Conservation (phyloP, 1,140 invertebrate genomes). For the Lepidotrigona ventralis region DNA sequence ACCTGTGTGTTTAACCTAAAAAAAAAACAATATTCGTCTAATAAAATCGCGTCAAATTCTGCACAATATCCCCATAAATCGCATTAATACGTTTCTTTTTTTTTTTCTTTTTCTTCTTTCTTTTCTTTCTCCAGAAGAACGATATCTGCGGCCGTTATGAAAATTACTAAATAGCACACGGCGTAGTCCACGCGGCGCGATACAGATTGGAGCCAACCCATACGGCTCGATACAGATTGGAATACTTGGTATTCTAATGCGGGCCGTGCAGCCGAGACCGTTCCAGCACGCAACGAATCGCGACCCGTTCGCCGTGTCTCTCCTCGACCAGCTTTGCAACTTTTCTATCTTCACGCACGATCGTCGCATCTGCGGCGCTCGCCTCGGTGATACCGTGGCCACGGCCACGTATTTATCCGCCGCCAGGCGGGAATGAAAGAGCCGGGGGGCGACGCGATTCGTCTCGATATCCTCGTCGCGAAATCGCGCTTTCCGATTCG, state of each 20-base stretch:
- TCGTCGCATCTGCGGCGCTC: conserved; percentile 62
- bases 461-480: neutral
- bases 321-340: conserved; percentile 60
- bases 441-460: conserved; percentile 3
- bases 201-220: neutral
- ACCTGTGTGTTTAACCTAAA: too few relatives aligned
- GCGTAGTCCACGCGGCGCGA: neutral
- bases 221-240: conserved; percentile 43
- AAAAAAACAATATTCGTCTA: neutral
- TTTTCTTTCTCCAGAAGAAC: neutral
- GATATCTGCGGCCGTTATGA: neutral
- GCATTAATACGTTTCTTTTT: neutral
- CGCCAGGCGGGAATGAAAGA: conserved; percentile 20
- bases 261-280: conserved; percentile 3
- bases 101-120: neutral
- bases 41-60: neutral
- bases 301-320: conserved; percentile 7
- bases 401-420: conserved; percentile 13
- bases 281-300: conserved; percentile 51
- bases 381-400: neutral
- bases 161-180: conserved; percentile 9
- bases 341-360: conserved; percentile 71
- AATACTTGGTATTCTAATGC: conserved; percentile 29
- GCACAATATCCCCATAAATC: neutral
- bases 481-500: conserved; percentile 17